phyloP scores from a whole-genome alignment of 1,140 invertebrate genomes.

The Contarinia nasturtii region DNA sequence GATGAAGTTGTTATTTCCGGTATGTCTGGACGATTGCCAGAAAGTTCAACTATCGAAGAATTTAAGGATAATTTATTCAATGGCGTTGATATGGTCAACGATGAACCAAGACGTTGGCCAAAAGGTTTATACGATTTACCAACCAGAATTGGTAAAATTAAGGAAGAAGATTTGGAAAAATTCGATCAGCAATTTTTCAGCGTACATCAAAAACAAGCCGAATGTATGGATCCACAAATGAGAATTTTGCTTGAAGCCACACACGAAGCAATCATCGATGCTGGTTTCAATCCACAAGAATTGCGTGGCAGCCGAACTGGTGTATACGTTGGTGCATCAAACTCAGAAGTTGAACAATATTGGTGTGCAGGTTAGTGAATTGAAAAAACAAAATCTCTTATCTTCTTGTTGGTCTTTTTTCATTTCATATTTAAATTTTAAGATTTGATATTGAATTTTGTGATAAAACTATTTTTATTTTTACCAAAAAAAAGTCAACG shows the following conservation, averaged over 20 bases:
- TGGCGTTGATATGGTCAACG: conserved; percentile 74
- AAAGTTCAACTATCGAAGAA: conserved; percentile 72
- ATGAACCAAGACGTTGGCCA: conserved; percentile 65
- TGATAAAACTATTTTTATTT: no score
- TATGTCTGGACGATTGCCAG: conserved; percentile 75
- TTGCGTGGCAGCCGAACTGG: conserved; percentile 72
- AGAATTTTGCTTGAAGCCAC: conserved; percentile 81
- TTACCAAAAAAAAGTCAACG: no score
- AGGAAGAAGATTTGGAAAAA: conserved; percentile 66
- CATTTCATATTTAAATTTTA: no score
- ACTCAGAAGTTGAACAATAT: conserved; percentile 67
- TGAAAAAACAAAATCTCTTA: no score
- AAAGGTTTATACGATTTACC: conserved; percentile 63
- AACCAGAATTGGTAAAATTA: conserved; percentile 69
- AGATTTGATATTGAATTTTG: no score
- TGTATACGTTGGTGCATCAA: conserved; percentile 76
- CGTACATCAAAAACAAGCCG: conserved; percentile 81
- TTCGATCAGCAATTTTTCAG: conserved; percentile 92
- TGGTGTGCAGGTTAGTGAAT: no score
- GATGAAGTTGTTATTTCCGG: conserved; percentile 79
- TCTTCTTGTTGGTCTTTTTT: no score
- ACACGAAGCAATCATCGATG: conserved; percentile 87
- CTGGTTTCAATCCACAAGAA: conserved; percentile 64
- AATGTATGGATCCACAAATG: conserved; percentile 90
- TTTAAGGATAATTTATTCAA: conserved; percentile 72